These are phyloP conservation scores for Petrolisthes manimaculis DNA, from an alignment of 2,888 invertebrate species.

Conservation along the genomic window DNA sequence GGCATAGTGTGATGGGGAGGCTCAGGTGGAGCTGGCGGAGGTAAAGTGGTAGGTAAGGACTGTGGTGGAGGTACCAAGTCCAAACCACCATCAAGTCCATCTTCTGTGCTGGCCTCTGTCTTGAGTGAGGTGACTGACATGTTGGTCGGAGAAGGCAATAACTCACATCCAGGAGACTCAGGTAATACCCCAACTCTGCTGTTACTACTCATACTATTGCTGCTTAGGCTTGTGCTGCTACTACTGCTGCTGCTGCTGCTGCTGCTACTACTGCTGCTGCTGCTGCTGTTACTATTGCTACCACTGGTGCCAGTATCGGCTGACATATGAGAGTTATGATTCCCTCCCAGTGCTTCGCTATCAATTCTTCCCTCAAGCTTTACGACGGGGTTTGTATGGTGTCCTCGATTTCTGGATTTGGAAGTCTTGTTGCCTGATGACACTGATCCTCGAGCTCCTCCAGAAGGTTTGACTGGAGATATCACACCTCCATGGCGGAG, in stretches of 20 bases:
- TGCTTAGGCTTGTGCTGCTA: constrained; percentile 41
- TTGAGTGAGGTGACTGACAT: constrained; percentile 34
- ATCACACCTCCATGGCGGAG: constrained; percentile 59
- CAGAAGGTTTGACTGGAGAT: constrained; percentile 52
- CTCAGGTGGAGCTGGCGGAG: constrained; percentile 59
- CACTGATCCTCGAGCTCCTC: constrained; percentile 46
- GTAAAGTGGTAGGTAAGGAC: constrained; percentile 45
- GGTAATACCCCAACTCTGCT: constrained; percentile 34
- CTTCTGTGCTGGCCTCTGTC: constrained; percentile 52
- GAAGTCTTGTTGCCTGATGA: constrained; percentile 49
- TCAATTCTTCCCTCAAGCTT: constrained; percentile 58
- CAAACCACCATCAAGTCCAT: constrained; percentile 40
- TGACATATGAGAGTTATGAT: constrained; percentile 34
- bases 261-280: constrained; percentile 40
- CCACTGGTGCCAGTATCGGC: constrained; percentile 42
- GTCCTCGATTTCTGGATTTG: constrained; percentile 40
- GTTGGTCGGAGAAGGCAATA: constrained; percentile 38
- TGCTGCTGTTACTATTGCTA: constrained; percentile 42
- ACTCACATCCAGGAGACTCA: constrained; percentile 47
- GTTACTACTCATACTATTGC: constrained; percentile 48
- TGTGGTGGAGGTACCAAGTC: constrained; percentile 54
- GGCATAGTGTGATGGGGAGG: constrained; percentile 54
- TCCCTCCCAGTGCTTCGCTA: constrained; percentile 34
- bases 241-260: constrained; percentile 37
- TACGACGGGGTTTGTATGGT: constrained; percentile 52